Percentiles rank a stretch among this genome's conserved stretches.
Evolutionary conservation across 2,888 invertebrate genomes (phyloP).

Genomic region (Parnassius smintheus): DNA sequence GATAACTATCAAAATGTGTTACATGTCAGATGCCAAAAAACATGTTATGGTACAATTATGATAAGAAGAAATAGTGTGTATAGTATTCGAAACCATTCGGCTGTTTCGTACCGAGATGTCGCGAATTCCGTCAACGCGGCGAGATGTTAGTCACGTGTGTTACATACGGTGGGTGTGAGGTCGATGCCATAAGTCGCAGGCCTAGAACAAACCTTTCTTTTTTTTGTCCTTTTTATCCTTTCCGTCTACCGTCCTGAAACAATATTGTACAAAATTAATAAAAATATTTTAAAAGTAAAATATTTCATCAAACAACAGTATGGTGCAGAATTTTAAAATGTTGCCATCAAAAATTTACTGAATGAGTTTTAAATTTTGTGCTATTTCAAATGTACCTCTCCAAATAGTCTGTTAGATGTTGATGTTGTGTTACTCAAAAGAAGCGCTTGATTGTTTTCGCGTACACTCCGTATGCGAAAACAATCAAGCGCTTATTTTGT

Average conservation of each 20-base stretch:
- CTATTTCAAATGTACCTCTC: no score
- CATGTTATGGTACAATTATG: slow-evolving; percentile 4
- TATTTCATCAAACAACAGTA: background rate
- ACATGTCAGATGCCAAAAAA: background rate
- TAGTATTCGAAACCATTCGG: slow-evolving; percentile 15
- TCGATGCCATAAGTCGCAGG: slow-evolving; percentile 48
- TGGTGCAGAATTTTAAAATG: no score
- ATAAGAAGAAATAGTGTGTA: slow-evolving; percentile 12
- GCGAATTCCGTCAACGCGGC: slow-evolving; percentile 29
- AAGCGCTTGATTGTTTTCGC: no score
- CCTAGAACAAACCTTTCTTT: slow-evolving; percentile 94
- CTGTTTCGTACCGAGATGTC: slow-evolving; percentile 2
- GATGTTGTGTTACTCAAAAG: no score
- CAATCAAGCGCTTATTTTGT: no score
- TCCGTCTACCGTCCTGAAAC: slow-evolving; percentile 89
- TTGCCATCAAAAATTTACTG: no score
- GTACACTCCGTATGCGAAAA: no score
- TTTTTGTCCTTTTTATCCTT: slow-evolving; percentile 94
- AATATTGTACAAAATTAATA: slow-evolving; percentile 27
- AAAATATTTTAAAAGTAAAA: slow-evolving; percentile 8
- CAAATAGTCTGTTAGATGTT: no score
- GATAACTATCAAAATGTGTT: slow-evolving; percentile 4
- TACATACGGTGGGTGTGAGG: slow-evolving; percentile 69
- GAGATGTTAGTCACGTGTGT: slow-evolving; percentile 64
- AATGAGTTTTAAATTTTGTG: no score